A percentile compares a stretch with the other conserved stretches of the same genome.
These are phyloP conservation scores for Falcaria lacertinaria DNA, from an alignment of 2,888 invertebrate species.

Conservation along the genomic window DNA sequence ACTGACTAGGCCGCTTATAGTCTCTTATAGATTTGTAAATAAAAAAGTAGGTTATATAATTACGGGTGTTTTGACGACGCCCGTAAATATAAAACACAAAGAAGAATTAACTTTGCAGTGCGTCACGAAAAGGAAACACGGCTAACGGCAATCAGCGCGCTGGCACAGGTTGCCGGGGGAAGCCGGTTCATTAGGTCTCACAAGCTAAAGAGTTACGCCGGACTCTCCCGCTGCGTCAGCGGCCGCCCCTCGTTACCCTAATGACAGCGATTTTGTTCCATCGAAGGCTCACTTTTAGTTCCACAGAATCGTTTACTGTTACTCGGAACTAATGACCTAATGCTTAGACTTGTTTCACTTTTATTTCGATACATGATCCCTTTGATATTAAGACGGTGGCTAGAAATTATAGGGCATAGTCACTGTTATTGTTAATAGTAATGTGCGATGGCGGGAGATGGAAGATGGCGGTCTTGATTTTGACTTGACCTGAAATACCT, in stretches of 20 bases:
- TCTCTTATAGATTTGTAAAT: neutral
- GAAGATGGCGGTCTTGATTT: too few relatives aligned
- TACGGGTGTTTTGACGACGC: too few relatives aligned
- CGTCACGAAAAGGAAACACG: conserved; percentile 34
- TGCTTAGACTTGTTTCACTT: conserved; percentile 51
- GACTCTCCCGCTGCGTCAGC: conserved; percentile 64
- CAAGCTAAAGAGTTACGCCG: conserved; percentile 59
- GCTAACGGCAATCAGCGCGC: conserved; percentile 40
- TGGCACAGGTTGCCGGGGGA: conserved; percentile 45
- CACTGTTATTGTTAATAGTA: too few relatives aligned
- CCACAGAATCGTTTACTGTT: conserved; percentile 63
- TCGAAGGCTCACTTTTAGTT: conserved; percentile 68
- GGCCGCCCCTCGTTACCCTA: conserved; percentile 71
- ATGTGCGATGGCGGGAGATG: too few relatives aligned
- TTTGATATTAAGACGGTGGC: too few relatives aligned
- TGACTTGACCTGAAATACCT: too few relatives aligned
- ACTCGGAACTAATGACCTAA: conserved; percentile 66
- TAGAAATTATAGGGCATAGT: too few relatives aligned
- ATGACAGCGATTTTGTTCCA: conserved; percentile 72
- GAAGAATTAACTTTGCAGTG: conserved; percentile 32
- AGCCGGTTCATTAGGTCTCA: conserved; percentile 67
- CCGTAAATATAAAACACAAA: conserved; percentile 9
- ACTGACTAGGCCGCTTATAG: too few relatives aligned
- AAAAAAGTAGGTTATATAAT: too few relatives aligned
- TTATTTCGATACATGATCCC: conserved; percentile 54